Conservation (phyloP, 2,888 invertebrate genomes). For the Plagodis dolabraria region DNA sequence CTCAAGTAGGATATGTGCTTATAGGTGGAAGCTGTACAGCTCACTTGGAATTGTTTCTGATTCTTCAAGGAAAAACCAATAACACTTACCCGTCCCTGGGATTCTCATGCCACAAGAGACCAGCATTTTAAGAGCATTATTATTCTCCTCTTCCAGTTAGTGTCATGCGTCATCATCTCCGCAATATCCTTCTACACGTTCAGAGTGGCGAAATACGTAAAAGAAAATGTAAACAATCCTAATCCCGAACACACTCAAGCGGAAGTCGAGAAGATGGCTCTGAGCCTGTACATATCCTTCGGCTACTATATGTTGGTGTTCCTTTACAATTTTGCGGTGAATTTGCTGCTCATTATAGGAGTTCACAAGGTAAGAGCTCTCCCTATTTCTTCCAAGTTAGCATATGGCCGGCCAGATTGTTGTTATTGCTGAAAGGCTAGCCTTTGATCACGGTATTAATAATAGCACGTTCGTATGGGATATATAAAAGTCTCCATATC, state of each 20-base stretch:
- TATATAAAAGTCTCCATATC: too few relatives aligned
- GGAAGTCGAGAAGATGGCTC: slow-evolving; percentile 51
- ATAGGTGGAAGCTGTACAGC: too few relatives aligned
- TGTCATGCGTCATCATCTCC: slow-evolving; percentile 50
- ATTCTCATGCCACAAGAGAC: too few relatives aligned
- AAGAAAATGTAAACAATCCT: slow-evolving; percentile 43
- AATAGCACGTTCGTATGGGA: too few relatives aligned
- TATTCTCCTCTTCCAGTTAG: slow-evolving; percentile 52
- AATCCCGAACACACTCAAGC: slow-evolving; percentile 52
- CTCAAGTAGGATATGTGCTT: too few relatives aligned
- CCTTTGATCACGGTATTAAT: too few relatives aligned
- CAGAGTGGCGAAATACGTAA: slow-evolving; percentile 55
- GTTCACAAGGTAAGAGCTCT: slow-evolving; percentile 60
- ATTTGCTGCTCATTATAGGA: slow-evolving; percentile 62
- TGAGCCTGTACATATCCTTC: slow-evolving; percentile 66
- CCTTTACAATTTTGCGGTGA: slow-evolving; percentile 59
- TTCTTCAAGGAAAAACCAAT: too few relatives aligned
- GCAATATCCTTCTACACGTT: slow-evolving; percentile 57
- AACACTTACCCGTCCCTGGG: background rate
- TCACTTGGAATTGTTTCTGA: too few relatives aligned
- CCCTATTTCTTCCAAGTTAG: background rate
- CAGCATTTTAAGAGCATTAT: background rate
- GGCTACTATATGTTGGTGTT: slow-evolving; percentile 64
- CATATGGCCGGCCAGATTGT: too few relatives aligned
- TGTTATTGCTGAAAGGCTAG: too few relatives aligned